phyloP scores from a whole-genome alignment of 2,888 invertebrate species.

The Cybosia mesomella region DNA sequence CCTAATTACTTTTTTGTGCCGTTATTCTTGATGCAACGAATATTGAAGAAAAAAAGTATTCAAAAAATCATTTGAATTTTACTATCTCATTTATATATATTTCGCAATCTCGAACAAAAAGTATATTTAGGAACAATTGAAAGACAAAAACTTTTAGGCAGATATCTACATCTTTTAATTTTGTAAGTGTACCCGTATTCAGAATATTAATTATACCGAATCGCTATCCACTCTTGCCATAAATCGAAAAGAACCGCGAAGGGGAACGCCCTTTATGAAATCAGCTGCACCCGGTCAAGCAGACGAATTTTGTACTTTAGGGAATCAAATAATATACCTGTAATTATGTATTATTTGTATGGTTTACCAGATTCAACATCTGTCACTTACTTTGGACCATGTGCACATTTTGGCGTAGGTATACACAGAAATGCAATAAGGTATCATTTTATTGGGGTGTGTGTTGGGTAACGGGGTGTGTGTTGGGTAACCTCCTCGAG shows the following conservation, averaged over 20 bases:
- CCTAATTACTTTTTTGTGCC: neutral
- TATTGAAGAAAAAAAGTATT: neutral
- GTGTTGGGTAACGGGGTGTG: no score
- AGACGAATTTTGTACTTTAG: conserved; percentile 71
- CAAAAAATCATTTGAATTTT: neutral
- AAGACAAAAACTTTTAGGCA: neutral
- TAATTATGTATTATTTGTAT: conserved; percentile 60
- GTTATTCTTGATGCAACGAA: neutral
- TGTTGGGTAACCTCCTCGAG: no score
- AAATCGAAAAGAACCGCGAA: conserved; percentile 59
- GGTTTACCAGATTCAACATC: conserved; percentile 49
- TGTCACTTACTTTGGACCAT: conserved; percentile 22
- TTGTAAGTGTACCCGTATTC: neutral
- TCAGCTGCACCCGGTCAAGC: conserved; percentile 78
- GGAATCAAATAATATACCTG: conserved; percentile 68
- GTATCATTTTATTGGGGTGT: no score
- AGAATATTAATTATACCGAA: conserved; percentile 10
- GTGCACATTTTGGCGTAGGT: neutral
- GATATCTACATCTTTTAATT: neutral
- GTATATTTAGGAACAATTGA: neutral
- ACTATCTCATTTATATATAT: neutral
- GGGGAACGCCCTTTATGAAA: conserved; percentile 84
- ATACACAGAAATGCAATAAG: no score
- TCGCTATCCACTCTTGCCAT: conserved; percentile 58
- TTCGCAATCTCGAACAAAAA: neutral